These are phyloP conservation scores for Paralvinella palmiformis DNA, from an alignment of 1,140 invertebrate genomes.

Conservation along the genomic window DNA sequence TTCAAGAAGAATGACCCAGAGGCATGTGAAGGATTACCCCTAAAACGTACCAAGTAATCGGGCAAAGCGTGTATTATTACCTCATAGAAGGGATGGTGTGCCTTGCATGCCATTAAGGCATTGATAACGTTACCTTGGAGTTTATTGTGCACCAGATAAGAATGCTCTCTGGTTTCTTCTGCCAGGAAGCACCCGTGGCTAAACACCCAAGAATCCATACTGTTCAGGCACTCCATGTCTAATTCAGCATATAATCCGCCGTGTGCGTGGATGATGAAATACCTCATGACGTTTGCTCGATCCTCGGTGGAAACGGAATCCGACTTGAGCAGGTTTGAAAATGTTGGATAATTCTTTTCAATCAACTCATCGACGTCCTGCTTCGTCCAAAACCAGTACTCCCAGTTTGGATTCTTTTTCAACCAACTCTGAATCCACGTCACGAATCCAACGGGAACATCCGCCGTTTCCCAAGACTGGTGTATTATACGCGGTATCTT, in stretches of 20 bases:
- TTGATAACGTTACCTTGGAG: slow-evolving; percentile 36
- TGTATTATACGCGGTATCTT: slow-evolving; percentile 8
- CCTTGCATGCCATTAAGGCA: slow-evolving; percentile 40
- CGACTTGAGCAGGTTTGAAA: background rate
- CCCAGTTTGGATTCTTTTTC: slow-evolving; percentile 8
- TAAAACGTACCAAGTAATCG: too few species aligned
- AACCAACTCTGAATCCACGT: slow-evolving; percentile 9
- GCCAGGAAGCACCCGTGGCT: slow-evolving; percentile 41
- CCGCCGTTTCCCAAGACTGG: slow-evolving; percentile 8
- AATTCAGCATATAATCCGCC: slow-evolving; percentile 44
- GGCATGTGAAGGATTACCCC: too few species aligned
- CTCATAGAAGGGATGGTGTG: slow-evolving; percentile 42
- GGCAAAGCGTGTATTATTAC: too few species aligned
- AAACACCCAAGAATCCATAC: slow-evolving; percentile 30
- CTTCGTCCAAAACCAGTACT: slow-evolving; percentile 19
- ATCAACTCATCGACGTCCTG: slow-evolving; percentile 6
- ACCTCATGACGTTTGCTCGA: slow-evolving; percentile 15
- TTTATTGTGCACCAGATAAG: slow-evolving; percentile 24
- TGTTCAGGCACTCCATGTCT: slow-evolving; percentile 39
- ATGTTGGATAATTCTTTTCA: slow-evolving; percentile 6
- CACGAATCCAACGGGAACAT: slow-evolving; percentile 7
- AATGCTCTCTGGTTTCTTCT: slow-evolving; percentile 44
- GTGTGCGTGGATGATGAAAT: slow-evolving; percentile 41
- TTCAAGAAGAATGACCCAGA: too few species aligned
- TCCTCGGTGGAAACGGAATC: background rate